A percentile compares a stretch with the other conserved stretches of the same genome.
phyloP scores from a whole-genome alignment of 2,113 vertebrate species.

The Cebidichthys violaceus region DNA sequence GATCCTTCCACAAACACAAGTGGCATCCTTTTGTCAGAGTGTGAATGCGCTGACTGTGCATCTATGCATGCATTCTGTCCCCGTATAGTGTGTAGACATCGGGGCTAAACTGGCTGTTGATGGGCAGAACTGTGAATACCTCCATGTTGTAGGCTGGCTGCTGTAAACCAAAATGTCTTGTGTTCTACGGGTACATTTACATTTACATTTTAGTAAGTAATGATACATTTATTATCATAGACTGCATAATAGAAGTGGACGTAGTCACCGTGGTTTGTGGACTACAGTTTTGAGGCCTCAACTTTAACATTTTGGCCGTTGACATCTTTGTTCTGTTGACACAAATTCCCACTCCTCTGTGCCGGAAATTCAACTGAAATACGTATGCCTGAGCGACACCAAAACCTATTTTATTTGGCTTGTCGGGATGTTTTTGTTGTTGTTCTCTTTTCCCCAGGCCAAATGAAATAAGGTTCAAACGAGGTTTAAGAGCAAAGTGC shows the following conservation, averaged over 20 bases:
- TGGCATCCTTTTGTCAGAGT: constrained; percentile 5
- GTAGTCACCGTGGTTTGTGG: too few relatives aligned
- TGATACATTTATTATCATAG: neutral
- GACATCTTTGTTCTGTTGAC: neutral
- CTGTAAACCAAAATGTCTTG: neutral
- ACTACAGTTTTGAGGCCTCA: too few relatives aligned
- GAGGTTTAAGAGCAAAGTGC: neutral
- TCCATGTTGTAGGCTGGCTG: neutral
- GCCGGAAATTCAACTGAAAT: neutral
- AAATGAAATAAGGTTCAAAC: neutral
- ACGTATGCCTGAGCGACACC: neutral
- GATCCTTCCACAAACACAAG: neutral
- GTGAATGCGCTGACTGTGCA: neutral
- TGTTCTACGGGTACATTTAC: neutral
- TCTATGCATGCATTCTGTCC: neutral
- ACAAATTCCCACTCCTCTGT: neutral
- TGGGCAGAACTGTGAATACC: neutral
- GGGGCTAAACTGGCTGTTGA: neutral
- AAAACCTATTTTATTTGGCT: constrained; percentile 17
- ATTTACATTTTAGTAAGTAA: neutral
- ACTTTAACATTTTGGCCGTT: too few relatives aligned
- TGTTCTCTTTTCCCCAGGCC: neutral
- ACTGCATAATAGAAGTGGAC: too few relatives aligned
- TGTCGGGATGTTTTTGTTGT: neutral
- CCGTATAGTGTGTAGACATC: neutral